Percentiles rank a stretch among this genome's conserved stretches.
These are phyloP conservation scores for Drosophila seclusa DNA, from an alignment of 2,888 invertebrate species.

Conservation along the genomic window DNA sequence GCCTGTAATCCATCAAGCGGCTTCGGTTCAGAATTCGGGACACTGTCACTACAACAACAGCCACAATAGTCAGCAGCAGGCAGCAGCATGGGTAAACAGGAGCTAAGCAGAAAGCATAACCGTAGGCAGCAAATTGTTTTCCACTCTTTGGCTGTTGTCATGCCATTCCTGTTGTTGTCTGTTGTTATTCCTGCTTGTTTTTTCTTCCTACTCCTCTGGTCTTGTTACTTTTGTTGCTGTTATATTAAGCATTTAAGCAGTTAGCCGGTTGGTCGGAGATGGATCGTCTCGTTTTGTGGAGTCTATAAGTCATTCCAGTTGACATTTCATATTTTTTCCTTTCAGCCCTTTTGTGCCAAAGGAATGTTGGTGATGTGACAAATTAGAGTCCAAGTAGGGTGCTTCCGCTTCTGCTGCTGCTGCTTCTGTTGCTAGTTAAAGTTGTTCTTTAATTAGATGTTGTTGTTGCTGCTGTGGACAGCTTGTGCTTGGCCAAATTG, in stretches of 20 bases:
- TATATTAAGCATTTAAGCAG: slow-evolving; percentile 73
- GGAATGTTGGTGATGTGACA: slow-evolving; percentile 45
- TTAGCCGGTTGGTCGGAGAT: slow-evolving; percentile 57
- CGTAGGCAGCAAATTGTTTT: slow-evolving; percentile 73
- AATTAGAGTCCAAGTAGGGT: slow-evolving; percentile 37
- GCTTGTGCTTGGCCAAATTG: slow-evolving; percentile 50
- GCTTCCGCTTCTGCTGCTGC: slow-evolving; percentile 8
- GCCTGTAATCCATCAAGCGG: slow-evolving; percentile 76
- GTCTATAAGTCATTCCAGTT: slow-evolving; percentile 68
- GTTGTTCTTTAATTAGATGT: slow-evolving; percentile 51
- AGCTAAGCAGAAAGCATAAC: slow-evolving; percentile 27
- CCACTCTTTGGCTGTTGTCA: slow-evolving; percentile 52
- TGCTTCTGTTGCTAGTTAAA: slow-evolving; percentile 8
- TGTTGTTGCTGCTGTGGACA: slow-evolving; percentile 48
- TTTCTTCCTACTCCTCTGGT: slow-evolving; percentile 20
- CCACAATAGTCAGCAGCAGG: slow-evolving; percentile 21
- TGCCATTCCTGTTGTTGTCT: slow-evolving; percentile 51
- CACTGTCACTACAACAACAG: slow-evolving; percentile 59
- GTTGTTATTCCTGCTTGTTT: slow-evolving; percentile 27
- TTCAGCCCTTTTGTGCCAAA: slow-evolving; percentile 14
- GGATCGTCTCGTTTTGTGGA: slow-evolving; percentile 45
- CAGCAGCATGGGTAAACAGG: slow-evolving; percentile 23
- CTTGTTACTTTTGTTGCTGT: slow-evolving; percentile 34
- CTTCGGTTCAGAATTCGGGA: slow-evolving; percentile 47
- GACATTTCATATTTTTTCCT: slow-evolving; percentile 61